Evolutionary conservation across 2,888 invertebrate species (phyloP), one percentile per base, ranked within the genome.

Genomic region (Rhogogaster chlorosoma): DNA sequence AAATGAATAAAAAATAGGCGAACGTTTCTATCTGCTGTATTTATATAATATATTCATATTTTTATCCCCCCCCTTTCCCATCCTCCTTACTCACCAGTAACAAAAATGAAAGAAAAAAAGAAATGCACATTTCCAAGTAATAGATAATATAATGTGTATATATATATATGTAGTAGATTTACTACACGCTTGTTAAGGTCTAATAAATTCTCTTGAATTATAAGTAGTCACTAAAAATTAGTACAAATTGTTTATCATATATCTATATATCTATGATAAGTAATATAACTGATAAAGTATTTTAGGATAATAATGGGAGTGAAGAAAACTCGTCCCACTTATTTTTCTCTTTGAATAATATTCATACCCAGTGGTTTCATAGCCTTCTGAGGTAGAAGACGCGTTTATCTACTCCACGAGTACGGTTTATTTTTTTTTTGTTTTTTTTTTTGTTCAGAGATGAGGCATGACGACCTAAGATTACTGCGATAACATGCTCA

Each of bases 201-300:
- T 77, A 77, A 77, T 77, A 77, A 77, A 77, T 77, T 77, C 77
- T 77, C 49, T 77, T 29, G 26, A 12, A 77, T n/a, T n/a, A 53
- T 77, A 77, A 53, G 53, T 53, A 53, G n/a, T n/a, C 7, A n/a
- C n/a, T 53, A n/a, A 6, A 22, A 42, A 71, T 38, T 38, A 71
- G 32, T 38, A 36, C 22, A 71, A 71, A 71, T 15, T 45, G 26
- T 75, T 22, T 49, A 75, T 26, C 26, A 36, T 29, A 0, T 26
- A 61, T 26, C n/a, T 29, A 0, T 26, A 61, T 26, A 61, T 26
- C 61, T 61, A 15, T 26, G 61, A 61, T 26, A 61, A 61, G 9
- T 29, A 26, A 61, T 61, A n/a, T 12, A 61, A 61, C 61, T 22
- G 61, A 61, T 61, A 29, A 61, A 61, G 61, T 67, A 67, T 0